A percentile compares a stretch with the other conserved stretches of the same genome.
Conservation (phyloP, 2,113 vertebrate species). For the Antechinus stuartii region DNA sequence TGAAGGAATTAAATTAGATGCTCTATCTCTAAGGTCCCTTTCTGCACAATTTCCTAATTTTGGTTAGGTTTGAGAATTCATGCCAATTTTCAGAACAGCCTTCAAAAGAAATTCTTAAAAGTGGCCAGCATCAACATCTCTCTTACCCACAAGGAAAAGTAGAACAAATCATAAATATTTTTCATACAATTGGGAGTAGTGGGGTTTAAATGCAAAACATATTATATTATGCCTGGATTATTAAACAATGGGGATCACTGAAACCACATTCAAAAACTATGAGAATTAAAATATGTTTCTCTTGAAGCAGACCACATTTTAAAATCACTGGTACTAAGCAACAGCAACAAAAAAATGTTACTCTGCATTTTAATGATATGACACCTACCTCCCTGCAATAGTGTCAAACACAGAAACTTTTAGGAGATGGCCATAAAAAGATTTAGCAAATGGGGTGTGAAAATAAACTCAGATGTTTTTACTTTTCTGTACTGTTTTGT, state of each 20-base stretch:
- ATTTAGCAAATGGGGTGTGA: neutral
- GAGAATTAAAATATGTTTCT: conserved; percentile 18
- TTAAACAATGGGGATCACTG: neutral
- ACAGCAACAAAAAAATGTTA: neutral
- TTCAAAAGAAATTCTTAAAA: neutral
- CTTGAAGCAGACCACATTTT: conserved; percentile 1
- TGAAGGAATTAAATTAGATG: neutral
- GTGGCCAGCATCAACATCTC: neutral
- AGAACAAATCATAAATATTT: conserved; percentile 12
- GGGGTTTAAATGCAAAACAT: neutral
- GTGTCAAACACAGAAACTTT: neutral
- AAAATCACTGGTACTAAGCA: conserved; percentile 37
- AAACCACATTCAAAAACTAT: neutral
- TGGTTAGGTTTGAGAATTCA: neutral
- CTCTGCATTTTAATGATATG: neutral
- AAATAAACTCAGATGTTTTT: neutral
- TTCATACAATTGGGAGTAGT: neutral
- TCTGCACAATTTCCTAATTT: neutral
- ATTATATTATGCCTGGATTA: conserved; percentile 21
- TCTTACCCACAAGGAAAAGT: conserved; percentile 21
- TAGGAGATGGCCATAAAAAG: conserved; percentile 2
- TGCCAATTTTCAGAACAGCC: neutral
- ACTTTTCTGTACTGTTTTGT: neutral
- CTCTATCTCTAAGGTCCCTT: neutral
- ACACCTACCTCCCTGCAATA: neutral